Evolutionary conservation across 2,888 invertebrate species (phyloP).

Genomic region (Eristalis pertinax): DNA sequence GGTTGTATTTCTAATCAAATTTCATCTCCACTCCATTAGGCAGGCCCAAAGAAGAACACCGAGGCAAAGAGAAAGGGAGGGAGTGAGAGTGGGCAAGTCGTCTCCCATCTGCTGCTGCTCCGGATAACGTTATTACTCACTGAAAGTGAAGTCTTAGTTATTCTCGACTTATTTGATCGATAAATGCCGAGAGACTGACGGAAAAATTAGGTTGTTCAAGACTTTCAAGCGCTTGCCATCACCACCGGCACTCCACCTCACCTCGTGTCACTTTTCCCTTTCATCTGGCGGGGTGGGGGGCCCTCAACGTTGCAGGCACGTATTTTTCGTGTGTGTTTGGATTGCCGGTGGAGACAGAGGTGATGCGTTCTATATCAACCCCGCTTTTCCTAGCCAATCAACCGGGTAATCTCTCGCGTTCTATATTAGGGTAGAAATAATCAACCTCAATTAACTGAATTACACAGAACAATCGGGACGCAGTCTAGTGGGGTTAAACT

Average conservation of each 20-base stretch:
- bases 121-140: constrained; percentile 40
- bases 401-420: constrained; percentile 48
- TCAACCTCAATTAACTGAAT: constrained; percentile 69
- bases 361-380: constrained; percentile 40
- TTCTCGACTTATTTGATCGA: constrained; percentile 69
- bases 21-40: constrained; percentile 67
- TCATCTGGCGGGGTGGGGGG: constrained; percentile 33
- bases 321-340: background rate
- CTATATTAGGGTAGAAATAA: constrained; percentile 69
- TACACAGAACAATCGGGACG: constrained; percentile 42
- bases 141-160: constrained; percentile 53
- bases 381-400: constrained; percentile 15
- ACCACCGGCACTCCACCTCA: too few relatives aligned
- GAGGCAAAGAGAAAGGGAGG: background rate
- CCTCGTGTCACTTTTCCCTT: constrained; percentile 34
- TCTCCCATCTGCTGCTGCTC: constrained; percentile 32
- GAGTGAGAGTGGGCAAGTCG: constrained; percentile 3
- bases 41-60: background rate
- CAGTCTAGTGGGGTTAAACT: constrained; percentile 2
- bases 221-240: constrained; percentile 47
- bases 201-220: constrained; percentile 62
- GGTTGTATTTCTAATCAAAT: constrained; percentile 61
- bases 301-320: constrained; percentile 16
- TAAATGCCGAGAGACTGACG: constrained; percentile 67
- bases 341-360: constrained; percentile 20